phyloP scores from a whole-genome alignment of 2,113 vertebrate genomes.

The Pristiophorus japonicus region DNA sequence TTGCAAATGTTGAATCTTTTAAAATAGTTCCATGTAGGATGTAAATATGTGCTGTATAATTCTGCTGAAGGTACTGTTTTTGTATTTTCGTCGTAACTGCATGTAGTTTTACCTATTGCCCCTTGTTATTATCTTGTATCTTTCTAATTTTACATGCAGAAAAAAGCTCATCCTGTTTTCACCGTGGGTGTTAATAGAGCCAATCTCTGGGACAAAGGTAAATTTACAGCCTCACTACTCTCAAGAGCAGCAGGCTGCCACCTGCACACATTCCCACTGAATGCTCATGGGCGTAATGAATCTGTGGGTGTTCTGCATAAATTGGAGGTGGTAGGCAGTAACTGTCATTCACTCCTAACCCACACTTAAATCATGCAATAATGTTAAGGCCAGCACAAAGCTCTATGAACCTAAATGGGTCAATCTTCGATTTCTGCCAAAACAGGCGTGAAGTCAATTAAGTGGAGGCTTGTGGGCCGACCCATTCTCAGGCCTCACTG shows the following conservation, averaged over 20 bases:
- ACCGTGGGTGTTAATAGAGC: background rate
- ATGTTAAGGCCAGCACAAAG: background rate
- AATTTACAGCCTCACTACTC: background rate
- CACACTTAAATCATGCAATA: background rate
- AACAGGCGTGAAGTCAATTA: background rate
- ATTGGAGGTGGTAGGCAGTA: too few relatives aligned
- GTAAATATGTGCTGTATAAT: background rate
- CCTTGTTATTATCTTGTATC: slow-evolving; percentile 1
- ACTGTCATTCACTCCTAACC: background rate
- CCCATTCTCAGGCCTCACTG: background rate
- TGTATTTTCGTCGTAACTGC: background rate
- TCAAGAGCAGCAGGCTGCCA: background rate
- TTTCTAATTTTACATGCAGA: background rate
- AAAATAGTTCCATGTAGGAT: too few relatives aligned
- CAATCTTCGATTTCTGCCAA: background rate
- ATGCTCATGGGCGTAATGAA: background rate
- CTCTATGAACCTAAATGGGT: background rate
- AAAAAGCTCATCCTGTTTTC: background rate
- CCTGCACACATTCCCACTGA: background rate
- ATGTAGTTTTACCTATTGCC: background rate
- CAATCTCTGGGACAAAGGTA: background rate
- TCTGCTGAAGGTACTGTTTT: background rate
- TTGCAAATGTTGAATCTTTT: background rate
- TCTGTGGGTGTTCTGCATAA: background rate
- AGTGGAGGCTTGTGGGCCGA: background rate